Base-by-base conservation (phyloP, 2,888 invertebrate genomes). In the Gari tellinella region DNA sequence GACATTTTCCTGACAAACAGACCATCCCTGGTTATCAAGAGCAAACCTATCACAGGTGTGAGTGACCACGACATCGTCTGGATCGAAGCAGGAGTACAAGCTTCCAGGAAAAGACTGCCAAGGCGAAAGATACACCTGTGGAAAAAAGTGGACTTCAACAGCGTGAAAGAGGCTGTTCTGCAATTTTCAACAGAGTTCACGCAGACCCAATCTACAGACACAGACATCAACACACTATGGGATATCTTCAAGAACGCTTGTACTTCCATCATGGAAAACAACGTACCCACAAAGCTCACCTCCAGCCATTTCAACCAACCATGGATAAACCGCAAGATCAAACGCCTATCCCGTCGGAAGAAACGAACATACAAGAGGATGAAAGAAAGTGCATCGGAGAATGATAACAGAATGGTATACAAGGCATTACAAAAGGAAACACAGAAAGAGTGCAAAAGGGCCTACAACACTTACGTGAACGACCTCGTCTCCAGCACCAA, bases 1-100 rank as follows among this genome's bases (percentile, higher is more conserved):
- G 69, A 69, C 10, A 1, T 65, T n/a, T 65, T 69, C 40, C 2
- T 66, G 1, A 69, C 65, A 1, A 74, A 74, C 60, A 69, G 37
- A 48, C 74, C 69, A 40, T 48, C 25, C 17, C 49, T 62, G 1
- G 38, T 66, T 12, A 17, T 43, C 1, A 56, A 17, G 23, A 45
- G 56, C n/a, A 65, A 60, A 41, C 62, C 63, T 14, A 25, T 60
- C 1, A 58, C 53, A 17, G 58, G 75, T 7, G 52, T 63, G 19
- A 55, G 62, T 48, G 68, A 68, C 25, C 74, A 64, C 38, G 61
- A 57, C 38, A 74, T 65, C 4, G 65, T 57, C 10, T 58, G 49
- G 12, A 38, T 65, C 12, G 64, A 65, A 26, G 38, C 51, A 5
- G 40, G 26, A 5, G 31, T 17, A 15, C 17, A n/a, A 15, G 57